Conservation (phyloP, 2,113 vertebrate species). For the Anhinga rufa region DNA sequence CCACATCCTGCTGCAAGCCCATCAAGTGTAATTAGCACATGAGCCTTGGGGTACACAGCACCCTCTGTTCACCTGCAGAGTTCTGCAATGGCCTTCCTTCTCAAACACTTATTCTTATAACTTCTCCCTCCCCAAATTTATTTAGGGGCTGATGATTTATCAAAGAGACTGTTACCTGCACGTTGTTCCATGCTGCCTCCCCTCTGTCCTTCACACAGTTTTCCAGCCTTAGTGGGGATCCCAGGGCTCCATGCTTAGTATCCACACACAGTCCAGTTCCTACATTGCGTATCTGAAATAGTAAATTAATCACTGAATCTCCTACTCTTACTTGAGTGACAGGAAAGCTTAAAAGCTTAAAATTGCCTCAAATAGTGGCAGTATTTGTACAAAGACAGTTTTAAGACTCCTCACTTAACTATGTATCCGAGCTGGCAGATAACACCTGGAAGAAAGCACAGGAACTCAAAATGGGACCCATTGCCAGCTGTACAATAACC, state of each 20-base stretch:
- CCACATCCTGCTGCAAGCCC: neutral
- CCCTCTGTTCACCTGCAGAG: neutral
- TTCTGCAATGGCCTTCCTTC: neutral
- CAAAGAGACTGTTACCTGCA: slow-evolving; percentile 78
- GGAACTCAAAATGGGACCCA: neutral
- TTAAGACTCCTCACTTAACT: neutral
- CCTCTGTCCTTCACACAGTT: slow-evolving; percentile 82
- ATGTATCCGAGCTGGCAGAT: neutral
- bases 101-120: neutral
- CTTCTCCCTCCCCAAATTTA: neutral
- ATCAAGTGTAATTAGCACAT: neutral
- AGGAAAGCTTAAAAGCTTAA: neutral
- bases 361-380: neutral
- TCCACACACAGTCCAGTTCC: slow-evolving; percentile 85
- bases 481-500: neutral
- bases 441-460: neutral
- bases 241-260: slow-evolving; percentile 86
- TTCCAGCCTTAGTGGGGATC: slow-evolving; percentile 87
- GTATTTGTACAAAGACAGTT: neutral
- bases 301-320: neutral
- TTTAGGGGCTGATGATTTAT: neutral
- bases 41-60: neutral
- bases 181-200: slow-evolving; percentile 85
- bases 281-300: slow-evolving; percentile 80
- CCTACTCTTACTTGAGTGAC: neutral